These are phyloP conservation scores for Oreochromis spilurus DNA, from an alignment of 2,113 vertebrate genomes.

Conservation along the genomic window DNA sequence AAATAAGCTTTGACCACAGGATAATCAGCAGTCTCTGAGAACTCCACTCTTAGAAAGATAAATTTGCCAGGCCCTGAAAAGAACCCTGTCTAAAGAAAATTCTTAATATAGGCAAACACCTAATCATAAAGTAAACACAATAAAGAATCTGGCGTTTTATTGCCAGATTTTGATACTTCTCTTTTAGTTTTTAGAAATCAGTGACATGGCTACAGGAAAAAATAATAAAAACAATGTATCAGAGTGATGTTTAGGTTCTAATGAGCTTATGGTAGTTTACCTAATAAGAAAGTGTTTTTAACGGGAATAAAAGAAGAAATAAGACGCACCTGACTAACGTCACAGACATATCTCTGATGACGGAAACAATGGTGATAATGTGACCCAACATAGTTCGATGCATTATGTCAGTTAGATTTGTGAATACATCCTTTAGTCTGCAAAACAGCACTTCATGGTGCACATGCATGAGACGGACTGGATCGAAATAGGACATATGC, in stretches of 20 bases:
- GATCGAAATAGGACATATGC: neutral
- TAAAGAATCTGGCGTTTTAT: neutral
- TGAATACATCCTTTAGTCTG: neutral
- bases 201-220: neutral
- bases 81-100: neutral
- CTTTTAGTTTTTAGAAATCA: neutral
- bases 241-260: neutral
- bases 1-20: neutral
- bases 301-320: neutral
- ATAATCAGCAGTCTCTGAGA: neutral
- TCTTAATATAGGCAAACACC: neutral
- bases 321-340: neutral
- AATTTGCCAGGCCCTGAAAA: neutral
- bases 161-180: neutral
- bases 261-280: neutral
- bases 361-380: neutral
- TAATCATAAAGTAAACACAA: neutral
- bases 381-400: neutral
- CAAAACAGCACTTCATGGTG: neutral
- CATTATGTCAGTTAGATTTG: neutral
- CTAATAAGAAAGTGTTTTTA: neutral
- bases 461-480: neutral
- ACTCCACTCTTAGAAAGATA: neutral
- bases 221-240: neutral
- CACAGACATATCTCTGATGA: neutral